A percentile compares a stretch with the other conserved stretches of the same genome.
Evolutionary conservation across 2,113 vertebrate species (phyloP).

Genomic region (Chionis minor): DNA sequence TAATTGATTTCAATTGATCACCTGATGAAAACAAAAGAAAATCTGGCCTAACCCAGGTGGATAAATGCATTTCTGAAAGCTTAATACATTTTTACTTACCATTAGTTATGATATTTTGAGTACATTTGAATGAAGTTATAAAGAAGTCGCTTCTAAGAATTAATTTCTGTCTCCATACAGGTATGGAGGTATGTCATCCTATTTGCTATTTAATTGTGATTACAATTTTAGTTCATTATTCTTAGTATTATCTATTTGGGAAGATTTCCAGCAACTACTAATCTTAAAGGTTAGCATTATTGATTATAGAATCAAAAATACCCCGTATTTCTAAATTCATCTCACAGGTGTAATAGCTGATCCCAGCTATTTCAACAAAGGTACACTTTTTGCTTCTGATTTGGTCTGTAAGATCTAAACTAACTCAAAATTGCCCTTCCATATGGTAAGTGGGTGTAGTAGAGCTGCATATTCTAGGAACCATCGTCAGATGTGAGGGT

Average conservation of each 20-base stretch:
- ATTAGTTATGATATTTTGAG: background rate
- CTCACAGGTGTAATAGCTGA: background rate
- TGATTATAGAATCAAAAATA: background rate
- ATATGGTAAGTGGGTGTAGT: constrained; percentile 6
- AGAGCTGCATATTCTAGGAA: background rate
- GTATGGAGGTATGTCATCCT: background rate
- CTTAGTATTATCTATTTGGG: background rate
- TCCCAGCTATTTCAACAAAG: background rate
- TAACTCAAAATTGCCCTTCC: background rate
- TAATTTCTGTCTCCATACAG: background rate
- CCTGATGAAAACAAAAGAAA: background rate
- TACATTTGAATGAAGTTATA: background rate
- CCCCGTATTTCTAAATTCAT: background rate
- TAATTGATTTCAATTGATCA: background rate
- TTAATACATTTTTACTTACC: background rate
- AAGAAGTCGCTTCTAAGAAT: background rate
- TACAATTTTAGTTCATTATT: background rate
- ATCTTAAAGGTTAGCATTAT: background rate
- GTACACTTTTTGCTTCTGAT: background rate
- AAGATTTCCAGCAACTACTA: background rate
- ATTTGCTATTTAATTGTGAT: background rate
- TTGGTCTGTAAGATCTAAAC: background rate
- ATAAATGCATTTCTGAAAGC: background rate
- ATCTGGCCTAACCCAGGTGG: background rate
- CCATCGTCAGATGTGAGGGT: background rate